Evolutionary conservation across 2,888 invertebrate species (phyloP).

Genomic region (Neoaliturus tenellus): DNA sequence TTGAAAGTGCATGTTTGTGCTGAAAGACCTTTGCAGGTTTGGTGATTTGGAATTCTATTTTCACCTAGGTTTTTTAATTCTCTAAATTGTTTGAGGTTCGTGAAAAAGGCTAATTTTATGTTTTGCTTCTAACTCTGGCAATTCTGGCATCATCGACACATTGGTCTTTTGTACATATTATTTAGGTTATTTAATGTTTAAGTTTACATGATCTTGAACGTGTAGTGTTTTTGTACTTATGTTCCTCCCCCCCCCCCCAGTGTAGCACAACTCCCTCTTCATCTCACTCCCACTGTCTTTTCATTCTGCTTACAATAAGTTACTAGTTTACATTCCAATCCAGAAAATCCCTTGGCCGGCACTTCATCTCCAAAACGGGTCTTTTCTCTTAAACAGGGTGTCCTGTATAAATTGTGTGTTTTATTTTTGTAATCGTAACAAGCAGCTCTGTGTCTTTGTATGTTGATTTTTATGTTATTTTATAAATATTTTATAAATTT

Average conservation of each 20-base stretch:
- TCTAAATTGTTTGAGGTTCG: too few relatives aligned
- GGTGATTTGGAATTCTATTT: too few relatives aligned
- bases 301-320: background rate
- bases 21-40: too few relatives aligned
- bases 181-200: background rate
- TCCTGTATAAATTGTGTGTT: slow-evolving; percentile 12
- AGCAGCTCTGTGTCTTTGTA: slow-evolving; percentile 23
- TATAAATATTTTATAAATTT: background rate
- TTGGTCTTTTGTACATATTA: background rate
- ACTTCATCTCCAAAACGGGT: background rate
- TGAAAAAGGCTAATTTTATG: too few relatives aligned
- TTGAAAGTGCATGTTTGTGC: too few relatives aligned
- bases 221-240: slow-evolving; percentile 21
- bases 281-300: background rate
- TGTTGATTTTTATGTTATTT: slow-evolving; percentile 1
- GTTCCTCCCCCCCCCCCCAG: background rate
- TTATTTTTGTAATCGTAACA: slow-evolving; percentile 15
- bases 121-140: too few relatives aligned
- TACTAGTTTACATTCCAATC: slow-evolving; percentile 6
- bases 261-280: background rate
- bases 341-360: background rate
- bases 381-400: slow-evolving; percentile 18
- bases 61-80: too few relatives aligned
- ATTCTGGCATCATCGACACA: background rate
- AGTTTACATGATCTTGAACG: slow-evolving; percentile 8